Evolutionary conservation across 2,888 invertebrate species (phyloP), one percentile per base, ranked within the genome.

Genomic region (Platerodrilus igneus): DNA sequence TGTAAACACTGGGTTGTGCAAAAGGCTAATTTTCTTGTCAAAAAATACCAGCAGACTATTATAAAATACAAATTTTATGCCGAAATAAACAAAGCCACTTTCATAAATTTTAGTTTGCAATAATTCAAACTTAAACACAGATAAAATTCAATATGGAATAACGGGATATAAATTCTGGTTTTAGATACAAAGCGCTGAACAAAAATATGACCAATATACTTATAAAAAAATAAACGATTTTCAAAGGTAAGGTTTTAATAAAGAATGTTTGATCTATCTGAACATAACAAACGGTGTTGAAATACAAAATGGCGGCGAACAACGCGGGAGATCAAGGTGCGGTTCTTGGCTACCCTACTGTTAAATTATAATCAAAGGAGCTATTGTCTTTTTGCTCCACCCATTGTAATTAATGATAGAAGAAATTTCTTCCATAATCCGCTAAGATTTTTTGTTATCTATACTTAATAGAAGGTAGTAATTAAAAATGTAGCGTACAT

Each of bases 301-400:
- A 51, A 48, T 43, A 50, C 56, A 56, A 56, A 53, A 56, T 56
- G 56, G 56, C 56, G 56, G 42, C 45, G 40, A 47, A 47, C 48
- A 42, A 50, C 43, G 53, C 53, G 51, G 53, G 52, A 53, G 43
- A 51, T 50, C 51, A 51, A 55, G 55, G 55, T 54, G 55, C 51
- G 55, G 55, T 54, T 46, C 48, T 43, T 48, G 48, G 52, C 42
- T 49, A 51, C 50, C 52, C 55, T 52, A 53, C 55, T 48, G 50
- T 50, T 47, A 50, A 50, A 45, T 42, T 48, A 53, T 53, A 52
- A n/a, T n/a, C n/a, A n/a, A n/a, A 49, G 53, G 37, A 53, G 51
- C 55, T 53, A 55, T 55, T 55, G 55, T 55, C 53, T 55, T 53
- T 49, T 45, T 36, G 52, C 53, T 55, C 55, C 55, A 54, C 55